Conservation (phyloP, 2,888 invertebrate genomes). For the Macaria liturata region DNA sequence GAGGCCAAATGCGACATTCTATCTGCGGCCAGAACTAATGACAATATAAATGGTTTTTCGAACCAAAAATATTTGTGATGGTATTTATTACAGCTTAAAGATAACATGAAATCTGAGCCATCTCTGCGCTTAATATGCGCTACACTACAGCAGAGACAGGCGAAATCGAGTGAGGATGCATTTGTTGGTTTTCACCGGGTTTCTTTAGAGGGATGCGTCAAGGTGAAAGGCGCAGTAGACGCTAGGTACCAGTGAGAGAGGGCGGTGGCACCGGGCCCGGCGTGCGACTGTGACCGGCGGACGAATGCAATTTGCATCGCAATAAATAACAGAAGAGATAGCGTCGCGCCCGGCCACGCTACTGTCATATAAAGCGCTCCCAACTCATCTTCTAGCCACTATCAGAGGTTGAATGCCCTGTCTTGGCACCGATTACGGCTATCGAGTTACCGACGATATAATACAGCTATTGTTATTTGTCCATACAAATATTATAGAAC, state of each 20-base stretch:
- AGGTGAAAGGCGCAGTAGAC: conserved; percentile 19
- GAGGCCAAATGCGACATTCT: conserved; percentile 31
- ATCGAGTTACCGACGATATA: conserved; percentile 27
- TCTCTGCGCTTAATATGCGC: conserved; percentile 14
- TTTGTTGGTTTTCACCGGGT: conserved; percentile 30
- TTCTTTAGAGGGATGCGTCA: conserved; percentile 18
- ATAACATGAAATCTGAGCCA: conserved; percentile 3
- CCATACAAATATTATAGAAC: conserved; percentile 22
- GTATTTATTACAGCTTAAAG: background rate
- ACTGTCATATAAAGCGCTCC: conserved; percentile 47
- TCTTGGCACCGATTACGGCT: conserved; percentile 62
- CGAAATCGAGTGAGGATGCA: conserved; percentile 30
- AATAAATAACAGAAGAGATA: conserved; percentile 73
- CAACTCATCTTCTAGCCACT: conserved; percentile 53
- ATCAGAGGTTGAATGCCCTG: conserved; percentile 77
- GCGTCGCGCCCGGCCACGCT: conserved; percentile 54
- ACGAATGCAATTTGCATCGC: conserved; percentile 65
- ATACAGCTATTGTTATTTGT: conserved; percentile 28
- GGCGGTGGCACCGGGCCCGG: conserved; percentile 2
- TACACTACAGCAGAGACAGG: conserved; percentile 20
- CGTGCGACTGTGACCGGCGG: conserved; percentile 39
- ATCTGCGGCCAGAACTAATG: conserved; percentile 11
- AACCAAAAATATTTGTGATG: background rate
- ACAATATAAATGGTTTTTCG: background rate
- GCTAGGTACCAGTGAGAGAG: conserved; percentile 14